Evolutionary conservation across 2,113 vertebrate species (phyloP).

Genomic region (Furnarius figulus): DNA sequence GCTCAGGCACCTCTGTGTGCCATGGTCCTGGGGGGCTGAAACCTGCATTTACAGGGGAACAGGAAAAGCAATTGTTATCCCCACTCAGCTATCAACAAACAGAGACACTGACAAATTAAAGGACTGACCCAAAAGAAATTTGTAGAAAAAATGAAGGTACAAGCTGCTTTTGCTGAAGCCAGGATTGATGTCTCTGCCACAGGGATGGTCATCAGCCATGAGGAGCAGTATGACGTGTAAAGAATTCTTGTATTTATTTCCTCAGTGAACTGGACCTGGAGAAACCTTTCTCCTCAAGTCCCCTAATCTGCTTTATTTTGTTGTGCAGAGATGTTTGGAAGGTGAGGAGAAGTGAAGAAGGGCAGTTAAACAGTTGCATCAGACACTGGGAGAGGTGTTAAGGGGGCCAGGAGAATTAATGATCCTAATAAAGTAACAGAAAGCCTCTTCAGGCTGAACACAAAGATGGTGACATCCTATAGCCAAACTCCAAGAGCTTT

Average conservation of each 20-base stretch:
- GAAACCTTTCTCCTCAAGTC: neutral
- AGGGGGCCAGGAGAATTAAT: neutral
- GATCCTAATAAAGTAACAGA: neutral
- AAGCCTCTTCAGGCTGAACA: neutral
- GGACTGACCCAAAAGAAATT: neutral
- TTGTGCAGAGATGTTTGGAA: neutral
- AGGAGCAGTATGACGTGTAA: neutral
- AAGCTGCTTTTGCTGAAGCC: neutral
- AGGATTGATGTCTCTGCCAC: neutral
- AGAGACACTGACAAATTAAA: neutral
- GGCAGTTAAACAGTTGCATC: neutral
- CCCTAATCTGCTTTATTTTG: neutral
- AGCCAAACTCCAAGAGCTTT: neutral
- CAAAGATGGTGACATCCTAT: fast-evolving
- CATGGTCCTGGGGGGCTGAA: neutral
- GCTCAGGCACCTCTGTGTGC: neutral
- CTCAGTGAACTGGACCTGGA: neutral
- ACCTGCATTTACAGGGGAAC: neutral
- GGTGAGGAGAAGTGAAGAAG: neutral
- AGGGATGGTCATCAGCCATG: neutral
- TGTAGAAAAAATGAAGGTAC: neutral
- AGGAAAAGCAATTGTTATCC: neutral
- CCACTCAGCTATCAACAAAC: neutral
- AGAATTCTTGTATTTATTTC: neutral
- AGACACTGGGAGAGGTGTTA: neutral